Evolutionary conservation across 2,797 vertebrate genomes (phyloP), one percentile per base, ranked within the genome.

Genomic region (Tragelaphus eurycerus): DNA sequence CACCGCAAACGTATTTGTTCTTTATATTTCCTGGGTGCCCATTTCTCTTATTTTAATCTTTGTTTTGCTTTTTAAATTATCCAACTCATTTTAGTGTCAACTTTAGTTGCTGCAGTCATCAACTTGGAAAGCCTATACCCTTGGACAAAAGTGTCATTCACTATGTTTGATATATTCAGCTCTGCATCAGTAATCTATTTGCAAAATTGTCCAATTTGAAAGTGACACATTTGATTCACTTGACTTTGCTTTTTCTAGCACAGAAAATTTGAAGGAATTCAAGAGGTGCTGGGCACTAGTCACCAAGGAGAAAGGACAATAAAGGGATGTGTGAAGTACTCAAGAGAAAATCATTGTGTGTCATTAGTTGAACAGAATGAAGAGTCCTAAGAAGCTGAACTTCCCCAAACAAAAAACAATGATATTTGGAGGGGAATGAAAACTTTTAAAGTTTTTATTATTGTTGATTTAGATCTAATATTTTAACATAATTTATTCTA

Each of bases 171-270:
- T 93, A 81, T 60, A 82, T 83, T 93, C 76, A 29, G 14, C 59
- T 89, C 93, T 31, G n/a, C 74, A 88, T 97, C 86, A 97, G 91
- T 95, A 96, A 97, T 93, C 95, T 97, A 19, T 92, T 97, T 98
- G 98, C 84, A 97, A 97, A 98, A 90, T 96, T 97, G 83, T 94
- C 94, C 95, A 96, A 74, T 98, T 98, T 98, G n/a, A 31, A 98
- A 98, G 85, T 97, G 94, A 98, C 85, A 98, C 97, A 85, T 93
- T 64, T 96, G 92, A 98, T 98, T 98, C 14, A 4, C 86, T 96
- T 97, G 93, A 92, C 1, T 29, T 97, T 95, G 60, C 84, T 46
- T 98, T 98, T 96, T 82, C 92, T 54, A 98, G 87, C 60, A 95
- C 67, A 91, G 95, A 50, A 48, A 97, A 97, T 5, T 92, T 38